Evolutionary conservation across 2,888 invertebrate genomes (phyloP).

Genomic region (Periphyllus acericola): DNA sequence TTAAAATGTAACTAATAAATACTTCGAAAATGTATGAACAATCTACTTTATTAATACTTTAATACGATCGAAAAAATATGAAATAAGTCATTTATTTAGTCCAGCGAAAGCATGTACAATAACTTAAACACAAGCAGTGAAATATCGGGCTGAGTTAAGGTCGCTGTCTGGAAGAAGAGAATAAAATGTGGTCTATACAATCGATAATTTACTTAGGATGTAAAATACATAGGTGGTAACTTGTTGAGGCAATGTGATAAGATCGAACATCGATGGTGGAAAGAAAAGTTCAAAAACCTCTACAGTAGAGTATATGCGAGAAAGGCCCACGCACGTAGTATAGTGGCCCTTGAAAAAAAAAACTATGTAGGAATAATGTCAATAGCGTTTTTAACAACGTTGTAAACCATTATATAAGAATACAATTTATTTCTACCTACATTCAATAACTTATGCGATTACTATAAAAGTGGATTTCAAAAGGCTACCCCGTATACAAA

Average conservation of each 20-base stretch:
- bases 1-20: too few species aligned
- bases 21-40: too few species aligned
- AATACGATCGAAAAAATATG: too few species aligned
- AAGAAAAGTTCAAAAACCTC: constrained; percentile 50
- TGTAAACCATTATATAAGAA: constrained; percentile 48
- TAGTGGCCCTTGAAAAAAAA: neutral
- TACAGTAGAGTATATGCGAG: constrained; percentile 1
- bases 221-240: neutral
- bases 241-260: constrained; percentile 29
- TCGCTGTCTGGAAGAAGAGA: too few species aligned
- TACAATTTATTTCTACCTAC: constrained; percentile 19
- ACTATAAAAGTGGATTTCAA: constrained; percentile 12
- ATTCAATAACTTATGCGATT: constrained; percentile 8
- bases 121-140: too few species aligned
- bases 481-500: neutral
- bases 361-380: constrained; percentile 17
- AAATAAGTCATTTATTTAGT: too few species aligned
- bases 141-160: too few species aligned
- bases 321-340: constrained; percentile 49
- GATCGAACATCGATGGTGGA: neutral
- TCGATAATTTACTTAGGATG: neutral
- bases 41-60: too few species aligned
- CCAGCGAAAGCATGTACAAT: too few species aligned
- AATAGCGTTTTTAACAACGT: constrained; percentile 35
- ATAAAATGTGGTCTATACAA: neutral